Conservation (phyloP, 1,140 invertebrate genomes). For the Neomicropteryx cornuta region DNA sequence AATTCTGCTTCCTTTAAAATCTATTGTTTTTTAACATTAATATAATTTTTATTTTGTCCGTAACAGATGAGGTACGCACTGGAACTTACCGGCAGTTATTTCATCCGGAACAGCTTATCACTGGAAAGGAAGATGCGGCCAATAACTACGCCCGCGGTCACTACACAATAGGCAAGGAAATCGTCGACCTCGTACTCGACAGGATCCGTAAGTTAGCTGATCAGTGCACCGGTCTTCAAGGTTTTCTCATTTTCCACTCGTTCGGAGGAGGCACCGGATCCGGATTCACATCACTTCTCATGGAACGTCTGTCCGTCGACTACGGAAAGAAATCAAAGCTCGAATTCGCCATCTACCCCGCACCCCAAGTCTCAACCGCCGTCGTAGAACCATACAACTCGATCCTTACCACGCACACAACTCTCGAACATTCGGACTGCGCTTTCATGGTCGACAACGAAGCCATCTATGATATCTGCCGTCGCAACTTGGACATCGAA, state of each 20-base stretch:
- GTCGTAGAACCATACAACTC: constrained; percentile 88
- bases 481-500: constrained; percentile 78
- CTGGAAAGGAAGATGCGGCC: constrained; percentile 80
- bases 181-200: constrained; percentile 70
- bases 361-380: constrained; percentile 80
- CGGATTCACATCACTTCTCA: constrained; percentile 76
- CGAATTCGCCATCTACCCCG: constrained; percentile 84
- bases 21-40: too few relatives aligned
- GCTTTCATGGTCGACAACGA: constrained; percentile 84
- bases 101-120: constrained; percentile 75
- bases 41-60: constrained; percentile 17
- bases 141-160: constrained; percentile 85
- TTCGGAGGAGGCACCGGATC: constrained; percentile 85
- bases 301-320: constrained; percentile 81
- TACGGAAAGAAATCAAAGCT: constrained; percentile 85
- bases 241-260: constrained; percentile 82
- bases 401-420: constrained; percentile 70
- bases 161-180: constrained; percentile 84
- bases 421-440: constrained; percentile 75
- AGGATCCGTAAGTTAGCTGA: constrained; percentile 71
- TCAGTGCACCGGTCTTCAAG: constrained; percentile 77
- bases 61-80: constrained; percentile 57
- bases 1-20: too few relatives aligned
- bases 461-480: constrained; percentile 89
- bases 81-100: constrained; percentile 75